Evolutionary conservation across 2,888 invertebrate genomes (phyloP).

Genomic region (Eueremaeus valkanovi): DNA sequence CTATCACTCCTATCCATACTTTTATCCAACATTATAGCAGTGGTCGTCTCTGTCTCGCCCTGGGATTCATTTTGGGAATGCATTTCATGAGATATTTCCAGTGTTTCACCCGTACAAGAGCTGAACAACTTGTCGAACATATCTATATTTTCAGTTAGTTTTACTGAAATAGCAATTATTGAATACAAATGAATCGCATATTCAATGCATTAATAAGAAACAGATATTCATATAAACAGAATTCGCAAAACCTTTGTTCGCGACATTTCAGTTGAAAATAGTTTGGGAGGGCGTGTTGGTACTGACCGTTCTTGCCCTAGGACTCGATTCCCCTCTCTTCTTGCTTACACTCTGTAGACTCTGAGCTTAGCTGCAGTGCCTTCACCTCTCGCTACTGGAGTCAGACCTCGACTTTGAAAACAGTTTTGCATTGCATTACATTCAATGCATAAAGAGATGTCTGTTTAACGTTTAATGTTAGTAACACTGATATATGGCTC

Average conservation of each 20-base stretch:
- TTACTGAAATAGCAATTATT: background rate
- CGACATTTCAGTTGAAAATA: constrained; percentile 1
- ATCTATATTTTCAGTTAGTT: background rate
- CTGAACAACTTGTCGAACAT: constrained; percentile 27
- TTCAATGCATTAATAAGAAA: too few relatives aligned
- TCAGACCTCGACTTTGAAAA: background rate
- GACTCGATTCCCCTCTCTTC: background rate
- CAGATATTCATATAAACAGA: too few relatives aligned
- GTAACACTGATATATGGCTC: too few relatives aligned
- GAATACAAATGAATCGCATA: background rate
- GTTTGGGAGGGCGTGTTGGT: background rate
- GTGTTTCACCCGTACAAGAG: constrained; percentile 32
- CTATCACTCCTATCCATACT: background rate
- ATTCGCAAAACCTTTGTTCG: constrained; percentile 19
- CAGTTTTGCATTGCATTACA: too few relatives aligned
- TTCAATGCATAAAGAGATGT: background rate
- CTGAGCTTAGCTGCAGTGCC: too few relatives aligned
- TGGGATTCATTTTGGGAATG: constrained; percentile 11
- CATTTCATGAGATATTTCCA: constrained; percentile 39
- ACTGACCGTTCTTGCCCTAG: background rate
- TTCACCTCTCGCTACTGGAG: constrained; percentile 5
- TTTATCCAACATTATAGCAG: constrained; percentile 9
- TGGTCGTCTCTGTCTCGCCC: constrained; percentile 1
- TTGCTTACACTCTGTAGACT: background rate
- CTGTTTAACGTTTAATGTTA: too few relatives aligned